These are phyloP conservation scores for Sinocyclocheilus anshuiensis DNA, from an alignment of 2,113 vertebrate genomes.

Conservation along the genomic window DNA sequence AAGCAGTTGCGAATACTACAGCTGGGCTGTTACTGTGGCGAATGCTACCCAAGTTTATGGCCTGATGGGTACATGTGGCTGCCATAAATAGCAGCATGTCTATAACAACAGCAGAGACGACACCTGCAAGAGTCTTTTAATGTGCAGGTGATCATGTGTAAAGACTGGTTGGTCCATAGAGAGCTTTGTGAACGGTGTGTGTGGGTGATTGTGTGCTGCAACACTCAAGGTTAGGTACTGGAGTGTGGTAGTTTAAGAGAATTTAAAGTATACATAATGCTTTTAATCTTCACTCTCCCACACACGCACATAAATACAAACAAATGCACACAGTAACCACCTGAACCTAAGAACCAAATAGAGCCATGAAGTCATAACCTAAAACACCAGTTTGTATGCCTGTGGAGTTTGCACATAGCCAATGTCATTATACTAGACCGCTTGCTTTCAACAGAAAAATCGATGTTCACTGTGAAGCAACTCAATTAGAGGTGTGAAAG, in stretches of 20 bases:
- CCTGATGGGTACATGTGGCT: neutral
- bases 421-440: neutral
- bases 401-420: neutral
- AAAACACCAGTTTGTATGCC: no score
- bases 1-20: neutral
- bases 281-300: neutral
- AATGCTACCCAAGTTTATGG: conserved; percentile 22
- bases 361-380: neutral
- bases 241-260: neutral
- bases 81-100: conserved; percentile 49
- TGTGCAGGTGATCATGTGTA: neutral
- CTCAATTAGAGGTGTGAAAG: conserved; percentile 48
- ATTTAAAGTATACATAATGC: neutral
- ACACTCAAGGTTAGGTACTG: neutral
- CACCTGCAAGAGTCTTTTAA: conserved; percentile 41
- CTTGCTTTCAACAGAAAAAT: neutral
- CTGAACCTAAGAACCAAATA: neutral
- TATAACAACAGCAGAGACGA: conserved; percentile 36
- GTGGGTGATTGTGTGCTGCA: conserved; percentile 5
- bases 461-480: neutral
- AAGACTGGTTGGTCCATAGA: neutral
- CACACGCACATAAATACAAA: neutral
- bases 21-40: neutral
- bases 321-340: neutral
- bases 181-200: neutral